phyloP scores from a whole-genome alignment of 2,797 vertebrate species.

The Morelia viridis region DNA sequence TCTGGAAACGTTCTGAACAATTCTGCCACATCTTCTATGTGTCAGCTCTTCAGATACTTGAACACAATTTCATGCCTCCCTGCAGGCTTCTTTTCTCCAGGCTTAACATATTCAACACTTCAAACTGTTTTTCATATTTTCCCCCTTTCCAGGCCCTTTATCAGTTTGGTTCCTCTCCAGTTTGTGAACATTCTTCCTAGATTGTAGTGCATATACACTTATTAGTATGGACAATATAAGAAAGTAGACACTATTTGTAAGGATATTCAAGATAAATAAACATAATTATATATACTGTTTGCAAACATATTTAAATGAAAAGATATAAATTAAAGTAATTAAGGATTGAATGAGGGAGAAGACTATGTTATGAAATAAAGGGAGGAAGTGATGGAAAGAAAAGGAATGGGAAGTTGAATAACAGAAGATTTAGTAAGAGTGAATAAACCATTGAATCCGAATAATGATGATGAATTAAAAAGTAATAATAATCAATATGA shows the following conservation, averaged over 20 bases:
- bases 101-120: background rate
- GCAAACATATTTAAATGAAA: background rate
- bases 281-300: background rate
- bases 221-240: background rate
- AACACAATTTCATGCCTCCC: background rate
- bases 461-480: background rate
- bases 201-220: background rate
- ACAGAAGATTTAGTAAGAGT: background rate
- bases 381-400: background rate
- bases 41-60: background rate
- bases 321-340: background rate
- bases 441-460: background rate
- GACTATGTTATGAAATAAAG: background rate
- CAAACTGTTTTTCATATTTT: background rate
- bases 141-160: background rate
- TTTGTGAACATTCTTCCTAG: background rate
- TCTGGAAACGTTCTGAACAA: background rate
- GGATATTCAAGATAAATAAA: background rate
- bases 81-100: background rate
- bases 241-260: background rate
- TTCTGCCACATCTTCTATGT: background rate
- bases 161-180: background rate
- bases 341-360: background rate
- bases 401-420: background rate
- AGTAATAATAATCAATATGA: background rate